Percentiles rank a stretch among this genome's conserved stretches.
These are phyloP conservation scores for Andrena dorsata DNA, from an alignment of 2,888 invertebrate species.

Conservation along the genomic window DNA sequence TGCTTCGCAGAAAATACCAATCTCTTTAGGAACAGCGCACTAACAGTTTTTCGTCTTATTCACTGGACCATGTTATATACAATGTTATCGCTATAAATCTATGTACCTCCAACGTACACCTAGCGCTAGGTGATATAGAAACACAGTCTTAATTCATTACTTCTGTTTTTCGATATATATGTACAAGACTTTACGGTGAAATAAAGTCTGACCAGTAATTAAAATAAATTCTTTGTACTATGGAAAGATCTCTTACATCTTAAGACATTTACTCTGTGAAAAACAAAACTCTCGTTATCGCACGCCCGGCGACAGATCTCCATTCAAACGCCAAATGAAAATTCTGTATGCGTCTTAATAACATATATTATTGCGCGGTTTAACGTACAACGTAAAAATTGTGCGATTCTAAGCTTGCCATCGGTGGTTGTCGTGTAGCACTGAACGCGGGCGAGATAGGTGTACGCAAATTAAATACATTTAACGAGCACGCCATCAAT, in stretches of 20 bases:
- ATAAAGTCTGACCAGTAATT: conserved; percentile 59
- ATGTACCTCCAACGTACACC: conserved; percentile 65
- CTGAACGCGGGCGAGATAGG: not conserved
- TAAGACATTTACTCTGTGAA: conserved; percentile 42
- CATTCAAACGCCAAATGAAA: conserved; percentile 12
- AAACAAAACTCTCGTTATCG: conserved; percentile 42
- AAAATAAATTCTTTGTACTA: conserved; percentile 68
- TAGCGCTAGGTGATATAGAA: conserved; percentile 65
- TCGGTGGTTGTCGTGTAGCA: conserved; percentile 5
- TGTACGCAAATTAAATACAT: conserved; percentile 29
- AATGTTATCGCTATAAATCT: conserved; percentile 63
- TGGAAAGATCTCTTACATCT: conserved; percentile 56
- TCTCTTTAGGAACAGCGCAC: conserved; percentile 63
- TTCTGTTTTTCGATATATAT: conserved; percentile 63
- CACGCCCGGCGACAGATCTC: conserved; percentile 29
- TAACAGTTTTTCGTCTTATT: conserved; percentile 66
- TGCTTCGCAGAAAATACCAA: conserved; percentile 63
- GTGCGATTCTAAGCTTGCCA: conserved; percentile 28
- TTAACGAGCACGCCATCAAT: conserved; percentile 27
- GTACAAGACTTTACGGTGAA: conserved; percentile 63
- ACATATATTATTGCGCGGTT: conserved; percentile 6
- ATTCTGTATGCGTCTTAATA: conserved; percentile 24
- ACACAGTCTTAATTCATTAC: conserved; percentile 69
- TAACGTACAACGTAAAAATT: conserved; percentile 25
- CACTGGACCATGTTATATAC: conserved; percentile 64